phyloP scores from a whole-genome alignment of 2,888 invertebrate genomes.

The Laspeyria flexula region DNA sequence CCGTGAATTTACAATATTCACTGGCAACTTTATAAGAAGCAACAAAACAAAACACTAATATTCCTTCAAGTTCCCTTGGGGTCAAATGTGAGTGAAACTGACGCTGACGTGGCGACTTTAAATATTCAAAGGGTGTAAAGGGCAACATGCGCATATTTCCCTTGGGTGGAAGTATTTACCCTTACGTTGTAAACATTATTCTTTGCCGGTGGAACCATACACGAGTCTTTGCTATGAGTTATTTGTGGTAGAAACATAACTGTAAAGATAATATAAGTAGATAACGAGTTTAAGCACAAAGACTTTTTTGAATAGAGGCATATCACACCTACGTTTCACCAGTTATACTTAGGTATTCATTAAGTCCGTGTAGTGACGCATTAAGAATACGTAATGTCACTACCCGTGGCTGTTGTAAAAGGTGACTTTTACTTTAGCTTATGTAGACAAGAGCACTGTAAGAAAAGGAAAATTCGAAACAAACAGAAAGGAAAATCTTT shows the following conservation, averaged over 20 bases:
- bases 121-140: slow-evolving; percentile 85
- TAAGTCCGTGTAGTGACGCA: too few relatives aligned
- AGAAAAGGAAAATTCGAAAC: too few relatives aligned
- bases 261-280: too few relatives aligned
- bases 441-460: too few relatives aligned
- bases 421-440: too few relatives aligned
- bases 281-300: too few relatives aligned
- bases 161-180: slow-evolving; percentile 62
- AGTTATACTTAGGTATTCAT: too few relatives aligned
- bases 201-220: background rate
- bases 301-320: too few relatives aligned
- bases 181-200: slow-evolving; percentile 36
- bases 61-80: slow-evolving; percentile 34
- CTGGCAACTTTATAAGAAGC: slow-evolving; percentile 14
- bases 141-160: slow-evolving; percentile 81
- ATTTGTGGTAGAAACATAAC: background rate
- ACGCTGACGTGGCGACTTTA: slow-evolving; percentile 65
- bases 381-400: too few relatives aligned
- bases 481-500: too few relatives aligned
- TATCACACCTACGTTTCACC: too few relatives aligned
- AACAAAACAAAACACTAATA: slow-evolving; percentile 28
- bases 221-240: background rate
- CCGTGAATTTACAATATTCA: background rate
- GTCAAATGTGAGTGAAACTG: slow-evolving; percentile 57
- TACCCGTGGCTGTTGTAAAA: too few relatives aligned